Conservation (phyloP, 1,140 invertebrate species). For the Drosophila murphyi region DNA sequence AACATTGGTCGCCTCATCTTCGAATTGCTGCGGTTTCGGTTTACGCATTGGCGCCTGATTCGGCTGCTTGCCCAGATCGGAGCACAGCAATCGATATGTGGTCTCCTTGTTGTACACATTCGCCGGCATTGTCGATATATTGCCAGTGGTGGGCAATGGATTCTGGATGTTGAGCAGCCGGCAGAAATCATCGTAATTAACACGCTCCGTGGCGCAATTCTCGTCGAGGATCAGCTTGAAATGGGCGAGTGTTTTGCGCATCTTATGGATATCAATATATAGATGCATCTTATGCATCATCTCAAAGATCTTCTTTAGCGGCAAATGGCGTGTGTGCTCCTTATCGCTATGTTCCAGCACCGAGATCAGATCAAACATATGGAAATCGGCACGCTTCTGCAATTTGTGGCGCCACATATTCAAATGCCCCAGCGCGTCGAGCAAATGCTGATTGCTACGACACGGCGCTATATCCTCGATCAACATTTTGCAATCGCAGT, state of each 20-base stretch:
- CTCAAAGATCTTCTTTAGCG: slow-evolving; percentile 42
- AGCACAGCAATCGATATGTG: slow-evolving; percentile 63
- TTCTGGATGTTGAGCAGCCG: slow-evolving; percentile 50
- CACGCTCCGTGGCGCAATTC: slow-evolving; percentile 43
- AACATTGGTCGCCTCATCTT: slow-evolving; percentile 24
- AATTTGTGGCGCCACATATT: slow-evolving; percentile 59
- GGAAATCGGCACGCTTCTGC: slow-evolving; percentile 43
- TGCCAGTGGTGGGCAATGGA: slow-evolving; percentile 56
- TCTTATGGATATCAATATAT: slow-evolving; percentile 44
- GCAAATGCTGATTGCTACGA: slow-evolving; percentile 17
- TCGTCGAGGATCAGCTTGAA: slow-evolving; percentile 62
- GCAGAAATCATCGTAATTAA: slow-evolving; percentile 60
- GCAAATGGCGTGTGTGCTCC: slow-evolving; percentile 43
- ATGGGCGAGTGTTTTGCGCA: slow-evolving; percentile 40
- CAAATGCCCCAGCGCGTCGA: slow-evolving; percentile 53
- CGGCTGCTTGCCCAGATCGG: slow-evolving; percentile 47
- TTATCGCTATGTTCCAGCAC: slow-evolving; percentile 52
- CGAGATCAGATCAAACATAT: slow-evolving; percentile 50
- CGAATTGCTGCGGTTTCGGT: not conserved
- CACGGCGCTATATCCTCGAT: slow-evolving; percentile 53
- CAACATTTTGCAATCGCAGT: slow-evolving; percentile 52
- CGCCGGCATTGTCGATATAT: slow-evolving; percentile 28
- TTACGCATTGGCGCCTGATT: not conserved
- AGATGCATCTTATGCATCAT: slow-evolving; percentile 45
- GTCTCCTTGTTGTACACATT: slow-evolving; percentile 53